These are phyloP conservation scores for Drosophila chauvacae DNA, from an alignment of 1,140 invertebrate species.

Conservation along the genomic window DNA sequence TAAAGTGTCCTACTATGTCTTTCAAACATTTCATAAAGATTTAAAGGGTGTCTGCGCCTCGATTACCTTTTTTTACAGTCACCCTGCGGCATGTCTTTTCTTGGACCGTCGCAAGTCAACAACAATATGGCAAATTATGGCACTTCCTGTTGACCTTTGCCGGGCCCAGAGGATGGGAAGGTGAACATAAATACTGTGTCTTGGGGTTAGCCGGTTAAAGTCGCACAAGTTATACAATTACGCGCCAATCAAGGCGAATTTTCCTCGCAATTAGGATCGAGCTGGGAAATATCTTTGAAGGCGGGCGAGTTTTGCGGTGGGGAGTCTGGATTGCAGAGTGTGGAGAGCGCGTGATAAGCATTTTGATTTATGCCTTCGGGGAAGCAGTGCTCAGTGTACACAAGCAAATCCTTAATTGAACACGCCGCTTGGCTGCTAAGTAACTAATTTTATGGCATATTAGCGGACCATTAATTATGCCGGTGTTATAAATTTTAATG, in stretches of 20 bases:
- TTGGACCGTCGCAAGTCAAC: conserved; percentile 48
- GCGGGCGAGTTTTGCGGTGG: conserved; percentile 22
- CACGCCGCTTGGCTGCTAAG: conserved; percentile 60
- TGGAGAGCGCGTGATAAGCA: conserved; percentile 76
- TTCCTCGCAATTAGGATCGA: conserved; percentile 50
- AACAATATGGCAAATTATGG: conserved; percentile 80
- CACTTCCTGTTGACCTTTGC: conserved; percentile 74
- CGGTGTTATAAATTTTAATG: conserved; percentile 80
- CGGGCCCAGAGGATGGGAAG: conserved; percentile 9
- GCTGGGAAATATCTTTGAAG: conserved; percentile 26
- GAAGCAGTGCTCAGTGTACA: conserved; percentile 43
- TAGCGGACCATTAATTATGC: conserved; percentile 80
- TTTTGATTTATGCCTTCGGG: conserved; percentile 79
- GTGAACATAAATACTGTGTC: conserved; percentile 7
- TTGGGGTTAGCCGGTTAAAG: conserved; percentile 39
- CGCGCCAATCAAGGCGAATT: conserved; percentile 59
- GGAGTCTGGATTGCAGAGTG: conserved; percentile 22
- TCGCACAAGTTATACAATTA: conserved; percentile 78
- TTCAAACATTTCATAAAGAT: neutral
- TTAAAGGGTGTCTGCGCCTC: conserved; percentile 11
- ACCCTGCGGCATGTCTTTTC: conserved; percentile 15
- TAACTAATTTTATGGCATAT: conserved; percentile 83
- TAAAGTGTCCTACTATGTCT: neutral
- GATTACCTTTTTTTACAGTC: neutral
- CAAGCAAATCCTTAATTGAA: conserved; percentile 79